phyloP scores from a whole-genome alignment of 2,797 vertebrate genomes.

The Miichthys miiuy region DNA sequence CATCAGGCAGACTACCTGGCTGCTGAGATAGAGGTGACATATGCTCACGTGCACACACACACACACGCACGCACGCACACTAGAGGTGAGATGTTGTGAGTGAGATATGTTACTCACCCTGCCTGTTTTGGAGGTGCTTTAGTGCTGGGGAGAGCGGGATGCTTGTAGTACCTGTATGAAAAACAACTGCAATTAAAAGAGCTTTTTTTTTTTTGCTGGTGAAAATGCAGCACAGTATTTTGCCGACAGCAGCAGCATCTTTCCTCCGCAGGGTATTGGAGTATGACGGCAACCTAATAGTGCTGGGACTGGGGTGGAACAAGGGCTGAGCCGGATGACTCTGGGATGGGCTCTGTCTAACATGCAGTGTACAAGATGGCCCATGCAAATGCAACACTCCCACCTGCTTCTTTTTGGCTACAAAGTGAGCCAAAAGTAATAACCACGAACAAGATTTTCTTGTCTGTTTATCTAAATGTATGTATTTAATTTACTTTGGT shows the following conservation, averaged over 20 bases:
- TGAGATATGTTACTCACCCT: slow-evolving; percentile 86
- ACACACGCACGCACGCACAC: slow-evolving; percentile 23
- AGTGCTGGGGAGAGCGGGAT: slow-evolving; percentile 89
- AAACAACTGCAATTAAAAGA: slow-evolving; percentile 89
- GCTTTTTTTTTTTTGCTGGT: slow-evolving; percentile 80
- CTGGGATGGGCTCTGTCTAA: slow-evolving; percentile 62
- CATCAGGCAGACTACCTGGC: slow-evolving; percentile 51
- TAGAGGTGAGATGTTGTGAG: slow-evolving; percentile 55
- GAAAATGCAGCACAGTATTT: slow-evolving; percentile 85
- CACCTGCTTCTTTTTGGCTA: slow-evolving; percentile 44
- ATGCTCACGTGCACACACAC: slow-evolving; percentile 7
- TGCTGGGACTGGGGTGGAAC: slow-evolving; percentile 70
- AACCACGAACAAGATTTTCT: not conserved
- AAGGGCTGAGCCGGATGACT: slow-evolving; percentile 64
- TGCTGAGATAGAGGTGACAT: slow-evolving; percentile 59
- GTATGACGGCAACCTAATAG: slow-evolving; percentile 78
- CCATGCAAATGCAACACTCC: slow-evolving; percentile 47
- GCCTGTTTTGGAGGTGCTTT: slow-evolving; percentile 90
- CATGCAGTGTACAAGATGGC: slow-evolving; percentile 52
- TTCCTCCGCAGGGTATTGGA: slow-evolving; percentile 67
- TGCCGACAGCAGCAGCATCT: slow-evolving; percentile 83
- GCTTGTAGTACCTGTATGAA: slow-evolving; percentile 88
- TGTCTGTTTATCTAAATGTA: slow-evolving; percentile 10
- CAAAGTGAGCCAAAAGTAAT: slow-evolving; percentile 29
- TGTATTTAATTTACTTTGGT: slow-evolving; percentile 22